Evolutionary conservation across 2,888 invertebrate species (phyloP).

Genomic region (Epinotia demarniana): DNA sequence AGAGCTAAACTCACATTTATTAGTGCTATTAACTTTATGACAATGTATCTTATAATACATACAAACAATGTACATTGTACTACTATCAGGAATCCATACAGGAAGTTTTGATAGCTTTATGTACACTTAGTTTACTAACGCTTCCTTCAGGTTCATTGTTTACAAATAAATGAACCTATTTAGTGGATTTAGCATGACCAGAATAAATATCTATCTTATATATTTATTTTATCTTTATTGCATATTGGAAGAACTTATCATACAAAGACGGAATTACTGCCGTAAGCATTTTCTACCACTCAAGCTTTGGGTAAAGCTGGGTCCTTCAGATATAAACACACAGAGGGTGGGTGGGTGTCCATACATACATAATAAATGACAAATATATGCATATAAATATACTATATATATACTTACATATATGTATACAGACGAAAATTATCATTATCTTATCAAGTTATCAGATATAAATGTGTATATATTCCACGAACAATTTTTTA

Average conservation of each 20-base stretch:
- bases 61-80: constrained; percentile 19
- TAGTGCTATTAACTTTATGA: neutral
- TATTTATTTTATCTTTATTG: too few relatives aligned
- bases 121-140: neutral
- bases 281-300: too few relatives aligned
- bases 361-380: too few relatives aligned
- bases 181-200: neutral
- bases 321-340: too few relatives aligned
- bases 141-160: neutral
- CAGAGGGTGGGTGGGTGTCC: too few relatives aligned
- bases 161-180: constrained; percentile 9
- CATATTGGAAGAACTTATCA: too few relatives aligned
- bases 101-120: constrained; percentile 27
- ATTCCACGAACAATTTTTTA: neutral
- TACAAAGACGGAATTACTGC: too few relatives aligned
- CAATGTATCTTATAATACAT: neutral
- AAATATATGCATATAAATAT: too few relatives aligned
- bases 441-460: neutral
- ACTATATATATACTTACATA: neutral
- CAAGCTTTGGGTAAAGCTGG: too few relatives aligned
- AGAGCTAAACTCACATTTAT: neutral
- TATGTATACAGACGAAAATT: neutral
- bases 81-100: constrained; percentile 10
- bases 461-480: too few relatives aligned
- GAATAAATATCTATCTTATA: neutral